These are phyloP conservation scores for Agrochola lota DNA, from an alignment of 2,888 invertebrate genomes.

Conservation along the genomic window DNA sequence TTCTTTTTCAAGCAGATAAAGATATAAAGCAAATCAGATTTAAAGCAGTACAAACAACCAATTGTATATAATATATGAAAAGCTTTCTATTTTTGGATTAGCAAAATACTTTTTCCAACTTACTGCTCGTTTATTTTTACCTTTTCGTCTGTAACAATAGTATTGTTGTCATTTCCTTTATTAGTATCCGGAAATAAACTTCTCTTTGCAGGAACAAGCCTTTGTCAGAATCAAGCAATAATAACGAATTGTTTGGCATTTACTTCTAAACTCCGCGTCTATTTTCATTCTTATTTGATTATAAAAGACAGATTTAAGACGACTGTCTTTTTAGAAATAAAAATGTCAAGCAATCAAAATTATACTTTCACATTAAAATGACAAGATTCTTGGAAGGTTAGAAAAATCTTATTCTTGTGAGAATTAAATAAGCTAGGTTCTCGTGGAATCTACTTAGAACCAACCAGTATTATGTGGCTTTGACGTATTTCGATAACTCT, in stretches of 20 bases:
- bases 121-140: conserved; percentile 29
- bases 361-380: not conserved
- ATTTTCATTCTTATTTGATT: conserved; percentile 40
- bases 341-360: conserved; percentile 32
- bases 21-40: not conserved
- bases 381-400: not conserved
- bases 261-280: conserved; percentile 13
- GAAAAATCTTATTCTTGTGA: not conserved
- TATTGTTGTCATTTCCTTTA: conserved; percentile 40
- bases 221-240: conserved; percentile 47
- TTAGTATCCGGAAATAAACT: conserved; percentile 41
- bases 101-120: not conserved
- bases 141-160: conserved; percentile 34
- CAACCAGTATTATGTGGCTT: too few species aligned
- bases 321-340: conserved; percentile 21
- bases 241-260: conserved; percentile 49
- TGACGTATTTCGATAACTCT: not conserved
- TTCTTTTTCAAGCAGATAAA: too few species aligned
- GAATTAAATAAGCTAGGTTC: not conserved
- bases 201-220: conserved; percentile 32
- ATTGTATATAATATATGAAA: not conserved
- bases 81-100: not conserved
- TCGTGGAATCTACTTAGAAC: not conserved
- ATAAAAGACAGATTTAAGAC: conserved; percentile 37
- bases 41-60: not conserved